phyloP scores from a whole-genome alignment of 2,113 vertebrate species.

The Misgurnus anguillicaudatus region DNA sequence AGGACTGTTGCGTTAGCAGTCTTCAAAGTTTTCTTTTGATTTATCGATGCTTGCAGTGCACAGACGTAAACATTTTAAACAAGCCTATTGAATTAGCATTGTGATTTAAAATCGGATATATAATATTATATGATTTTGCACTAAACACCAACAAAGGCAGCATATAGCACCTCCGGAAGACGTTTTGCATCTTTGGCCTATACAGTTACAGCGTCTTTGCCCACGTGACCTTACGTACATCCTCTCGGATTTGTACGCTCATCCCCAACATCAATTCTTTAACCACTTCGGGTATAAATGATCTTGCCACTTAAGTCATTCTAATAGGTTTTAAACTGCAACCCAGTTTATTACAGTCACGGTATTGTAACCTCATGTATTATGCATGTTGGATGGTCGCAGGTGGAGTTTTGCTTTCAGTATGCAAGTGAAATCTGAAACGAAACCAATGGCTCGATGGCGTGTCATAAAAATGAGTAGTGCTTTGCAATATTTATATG shows the following conservation, averaged over 20 bases:
- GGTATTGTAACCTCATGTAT: constrained; percentile 46
- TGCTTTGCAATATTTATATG: constrained; percentile 44
- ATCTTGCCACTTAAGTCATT: background rate
- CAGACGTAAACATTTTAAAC: too few relatives aligned
- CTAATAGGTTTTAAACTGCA: constrained; percentile 23
- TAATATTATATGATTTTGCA: too few relatives aligned
- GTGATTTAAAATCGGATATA: too few relatives aligned
- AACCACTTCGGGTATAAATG: background rate
- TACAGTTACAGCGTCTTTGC: background rate
- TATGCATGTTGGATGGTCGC: constrained; percentile 49
- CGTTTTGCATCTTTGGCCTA: background rate
- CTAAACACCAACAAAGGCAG: too few relatives aligned
- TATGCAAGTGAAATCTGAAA: constrained; percentile 40
- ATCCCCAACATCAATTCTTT: background rate
- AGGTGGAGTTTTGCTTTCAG: constrained; percentile 51
- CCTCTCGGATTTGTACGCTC: background rate
- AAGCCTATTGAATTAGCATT: too few relatives aligned
- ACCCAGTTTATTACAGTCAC: constrained; percentile 28
- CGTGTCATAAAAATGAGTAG: constrained; percentile 41
- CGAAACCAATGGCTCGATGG: constrained; percentile 33
- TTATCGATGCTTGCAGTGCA: too few relatives aligned
- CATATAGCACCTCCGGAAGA: background rate
- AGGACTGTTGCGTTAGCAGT: too few relatives aligned
- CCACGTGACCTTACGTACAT: background rate
- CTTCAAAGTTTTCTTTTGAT: too few relatives aligned